Base-by-base conservation (phyloP, 2,113 vertebrate species). In the Percina caprodes region DNA sequence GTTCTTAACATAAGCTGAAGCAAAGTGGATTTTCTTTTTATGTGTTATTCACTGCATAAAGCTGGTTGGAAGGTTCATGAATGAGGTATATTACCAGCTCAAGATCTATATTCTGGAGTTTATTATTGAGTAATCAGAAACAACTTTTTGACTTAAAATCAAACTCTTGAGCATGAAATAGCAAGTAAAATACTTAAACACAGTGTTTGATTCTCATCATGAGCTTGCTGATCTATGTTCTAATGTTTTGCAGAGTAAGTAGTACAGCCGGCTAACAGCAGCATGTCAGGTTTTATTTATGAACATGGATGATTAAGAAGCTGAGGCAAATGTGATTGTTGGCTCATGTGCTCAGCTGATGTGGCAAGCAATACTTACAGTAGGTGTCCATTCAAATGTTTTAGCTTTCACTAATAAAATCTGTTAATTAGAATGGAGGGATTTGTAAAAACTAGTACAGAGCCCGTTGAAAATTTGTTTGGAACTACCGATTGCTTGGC, bases 1-100 rank as follows among this genome's bases (percentile, higher is more conserved):
- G 63, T 45, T 26, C n/a, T 55, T 55, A 24, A 69, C 70, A 72
- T 72, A 79, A 51, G 61, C 60, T 39, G 24, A 33, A 69, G 45
- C 49, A 65, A 60, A 73, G 45, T 54, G 15, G 69, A 30, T 58
- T 26, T 58, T 30, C 35, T 56, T 67, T 23, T 10, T 13, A 45
- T 33, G 11, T 61, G n/a, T 14, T 18, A 51, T 73, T 55, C 55
- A 60, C 60, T 42, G 19, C 10, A 21, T 15, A 11, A 12, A 61
- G 19, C 30, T 15, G 9, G 21, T 30, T 51, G 16, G 26, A 23
- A 16, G 18, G 30, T 51, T 82, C 65, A 18, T 16, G 12, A 12
- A n/a, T 6, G 30, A 67, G 14, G 23, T 49, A 15, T n/a, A 52
- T 67, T 66, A 60, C 45, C 26, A 67, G 30, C 39, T 16, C 21